Evolutionary conservation across 2,888 invertebrate species (phyloP).

Genomic region (Synanthedon tipuliformis): DNA sequence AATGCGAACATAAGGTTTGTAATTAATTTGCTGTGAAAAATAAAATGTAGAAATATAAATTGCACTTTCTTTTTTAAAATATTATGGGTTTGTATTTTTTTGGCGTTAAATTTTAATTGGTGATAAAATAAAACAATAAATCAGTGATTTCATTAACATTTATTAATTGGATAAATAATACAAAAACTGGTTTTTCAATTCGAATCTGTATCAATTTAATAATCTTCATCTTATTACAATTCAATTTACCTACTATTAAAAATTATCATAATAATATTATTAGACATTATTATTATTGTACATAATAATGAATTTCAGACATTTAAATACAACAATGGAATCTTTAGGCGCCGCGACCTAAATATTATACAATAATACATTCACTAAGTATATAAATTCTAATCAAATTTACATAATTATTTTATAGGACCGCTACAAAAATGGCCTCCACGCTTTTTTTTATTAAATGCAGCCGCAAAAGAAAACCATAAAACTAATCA

Average conservation of each 20-base stretch:
- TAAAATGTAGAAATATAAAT: too few relatives aligned
- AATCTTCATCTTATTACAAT: too few relatives aligned
- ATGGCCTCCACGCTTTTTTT: neutral
- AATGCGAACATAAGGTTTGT: too few relatives aligned
- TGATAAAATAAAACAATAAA: conserved; percentile 16
- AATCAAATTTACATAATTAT: neutral
- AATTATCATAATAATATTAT: conserved; percentile 6
- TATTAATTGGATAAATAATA: conserved; percentile 64
- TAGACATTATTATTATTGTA: too few relatives aligned
- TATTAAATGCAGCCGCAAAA: neutral
- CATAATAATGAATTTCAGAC: too few relatives aligned
- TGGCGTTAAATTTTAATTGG: too few relatives aligned
- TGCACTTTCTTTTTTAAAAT: too few relatives aligned
- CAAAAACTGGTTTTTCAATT: conserved; percentile 51
- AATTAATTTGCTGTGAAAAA: too few relatives aligned
- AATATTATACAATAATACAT: neutral
- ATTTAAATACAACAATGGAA: conserved; percentile 45
- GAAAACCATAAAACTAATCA: neutral
- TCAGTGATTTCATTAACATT: conserved; percentile 66
- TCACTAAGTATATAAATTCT: neutral
- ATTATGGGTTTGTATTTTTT: too few relatives aligned
- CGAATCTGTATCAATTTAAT: too few relatives aligned
- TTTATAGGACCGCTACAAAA: neutral
- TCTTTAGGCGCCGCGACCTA: conserved; percentile 14
- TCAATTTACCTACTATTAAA: too few relatives aligned